Percentiles rank a stretch among this genome's conserved stretches.
Evolutionary conservation across 2,797 vertebrate genomes (phyloP).

Genomic region (Dryobates pubescens): DNA sequence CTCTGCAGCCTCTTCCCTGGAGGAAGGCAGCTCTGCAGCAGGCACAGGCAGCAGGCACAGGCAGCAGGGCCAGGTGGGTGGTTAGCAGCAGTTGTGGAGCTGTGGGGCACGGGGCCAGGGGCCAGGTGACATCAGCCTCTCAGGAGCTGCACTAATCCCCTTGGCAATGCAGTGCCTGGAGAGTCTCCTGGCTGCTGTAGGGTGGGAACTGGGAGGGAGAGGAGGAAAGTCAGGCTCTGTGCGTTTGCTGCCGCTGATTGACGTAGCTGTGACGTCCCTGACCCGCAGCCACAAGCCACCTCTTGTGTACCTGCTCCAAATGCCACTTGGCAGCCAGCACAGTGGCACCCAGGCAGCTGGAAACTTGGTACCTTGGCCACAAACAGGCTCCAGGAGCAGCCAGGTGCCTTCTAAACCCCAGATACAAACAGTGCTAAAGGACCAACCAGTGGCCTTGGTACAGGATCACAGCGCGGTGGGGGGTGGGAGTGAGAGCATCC

Average conservation of each 20-base stretch:
- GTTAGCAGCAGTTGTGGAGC: background rate
- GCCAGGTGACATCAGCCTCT: slow-evolving; percentile 34
- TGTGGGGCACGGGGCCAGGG: slow-evolving; percentile 2
- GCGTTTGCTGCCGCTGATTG: slow-evolving; percentile 27
- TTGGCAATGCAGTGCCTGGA: slow-evolving; percentile 43
- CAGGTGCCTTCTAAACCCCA: background rate
- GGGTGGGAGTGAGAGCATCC: too few species aligned
- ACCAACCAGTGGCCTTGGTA: background rate
- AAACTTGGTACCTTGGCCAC: background rate
- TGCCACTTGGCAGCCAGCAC: slow-evolving; percentile 8
- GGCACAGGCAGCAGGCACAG: background rate
- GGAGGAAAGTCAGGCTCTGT: slow-evolving; percentile 33
- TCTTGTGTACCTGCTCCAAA: background rate
- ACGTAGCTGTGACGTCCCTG: slow-evolving; percentile 32
- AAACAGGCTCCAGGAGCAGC: background rate
- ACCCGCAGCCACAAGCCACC: background rate
- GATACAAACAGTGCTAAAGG: background rate
- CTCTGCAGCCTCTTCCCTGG: background rate
- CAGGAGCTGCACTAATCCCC: slow-evolving; percentile 28
- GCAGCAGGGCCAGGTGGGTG: background rate
- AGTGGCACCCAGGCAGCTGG: slow-evolving; percentile 13
- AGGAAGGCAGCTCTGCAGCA: background rate
- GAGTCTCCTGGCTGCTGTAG: slow-evolving; percentile 12
- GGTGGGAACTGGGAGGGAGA: slow-evolving; percentile 19
- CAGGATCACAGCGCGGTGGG: too few species aligned